phyloP scores from a whole-genome alignment of 2,888 invertebrate genomes.

The Tachina lurida region DNA sequence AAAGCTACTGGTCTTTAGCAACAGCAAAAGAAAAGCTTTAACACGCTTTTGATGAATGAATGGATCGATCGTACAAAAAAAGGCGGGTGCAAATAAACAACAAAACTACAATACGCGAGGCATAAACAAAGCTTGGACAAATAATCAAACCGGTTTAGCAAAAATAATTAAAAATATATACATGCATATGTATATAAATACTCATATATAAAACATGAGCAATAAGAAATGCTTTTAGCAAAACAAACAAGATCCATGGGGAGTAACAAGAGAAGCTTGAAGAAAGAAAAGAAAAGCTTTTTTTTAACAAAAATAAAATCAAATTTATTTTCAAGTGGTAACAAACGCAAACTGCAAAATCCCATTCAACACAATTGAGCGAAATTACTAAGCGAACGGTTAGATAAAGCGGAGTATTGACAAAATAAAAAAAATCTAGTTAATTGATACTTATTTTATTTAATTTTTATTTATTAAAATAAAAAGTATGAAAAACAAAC shows the following conservation, averaged over 20 bases:
- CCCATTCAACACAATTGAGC: constrained; percentile 78
- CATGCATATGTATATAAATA: too few relatives aligned
- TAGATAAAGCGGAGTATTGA: constrained; percentile 74
- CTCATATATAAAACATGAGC: neutral
- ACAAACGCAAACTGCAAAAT: constrained; percentile 73
- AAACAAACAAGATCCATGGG: constrained; percentile 56
- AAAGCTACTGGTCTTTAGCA: constrained; percentile 67
- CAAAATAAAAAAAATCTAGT: constrained; percentile 40
- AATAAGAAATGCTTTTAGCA: constrained; percentile 59
- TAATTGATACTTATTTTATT: constrained; percentile 33
- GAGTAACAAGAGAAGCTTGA: constrained; percentile 59
- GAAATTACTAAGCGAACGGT: constrained; percentile 80
- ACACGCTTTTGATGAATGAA: constrained; percentile 64
- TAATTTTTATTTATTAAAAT: constrained; percentile 6
- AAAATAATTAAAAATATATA: constrained; percentile 29
- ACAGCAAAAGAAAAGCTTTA: constrained; percentile 58
- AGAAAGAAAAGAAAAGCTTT: constrained; percentile 55
- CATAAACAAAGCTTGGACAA: constrained; percentile 62
- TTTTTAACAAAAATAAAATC: constrained; percentile 51
- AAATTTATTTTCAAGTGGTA: constrained; percentile 52
- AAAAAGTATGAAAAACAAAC: constrained; percentile 54
- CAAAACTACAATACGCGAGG: constrained; percentile 53
- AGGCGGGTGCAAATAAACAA: constrained; percentile 65
- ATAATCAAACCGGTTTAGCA: constrained; percentile 71
- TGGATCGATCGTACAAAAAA: constrained; percentile 27